phyloP scores from a whole-genome alignment of 2,113 vertebrate genomes.

The Thamnophis sirtalis region DNA sequence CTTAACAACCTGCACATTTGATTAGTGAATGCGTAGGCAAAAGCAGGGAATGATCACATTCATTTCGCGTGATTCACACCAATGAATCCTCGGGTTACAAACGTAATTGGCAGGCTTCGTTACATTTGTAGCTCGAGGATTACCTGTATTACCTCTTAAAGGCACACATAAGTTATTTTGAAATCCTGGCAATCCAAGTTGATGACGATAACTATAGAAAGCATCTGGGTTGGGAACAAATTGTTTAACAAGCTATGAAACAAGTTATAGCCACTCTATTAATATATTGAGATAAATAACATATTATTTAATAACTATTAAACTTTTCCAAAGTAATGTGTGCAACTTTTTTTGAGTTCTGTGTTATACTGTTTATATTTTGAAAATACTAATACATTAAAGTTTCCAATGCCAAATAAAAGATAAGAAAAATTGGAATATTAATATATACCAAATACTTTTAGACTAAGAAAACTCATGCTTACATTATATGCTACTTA shows the following conservation, averaged over 20 bases:
- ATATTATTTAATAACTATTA: neutral
- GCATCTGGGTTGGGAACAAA: conserved; percentile 9
- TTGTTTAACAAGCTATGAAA: conserved; percentile 18
- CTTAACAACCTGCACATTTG: no score
- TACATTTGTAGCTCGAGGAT: no score
- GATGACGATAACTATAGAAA: neutral
- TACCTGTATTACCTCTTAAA: neutral
- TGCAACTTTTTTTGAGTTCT: neutral
- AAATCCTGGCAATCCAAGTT: neutral
- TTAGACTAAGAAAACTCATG: neutral
- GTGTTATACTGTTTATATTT: neutral
- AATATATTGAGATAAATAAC: neutral
- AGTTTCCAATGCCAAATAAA: neutral
- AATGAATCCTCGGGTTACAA: no score
- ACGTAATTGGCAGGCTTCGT: no score
- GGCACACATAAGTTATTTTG: neutral
- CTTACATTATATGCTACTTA: neutral
- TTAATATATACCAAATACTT: neutral
- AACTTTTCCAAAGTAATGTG: conserved; percentile 21
- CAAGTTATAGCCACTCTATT: neutral
- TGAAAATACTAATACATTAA: neutral
- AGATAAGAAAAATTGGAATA: neutral
- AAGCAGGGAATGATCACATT: no score
- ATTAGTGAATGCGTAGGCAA: no score
- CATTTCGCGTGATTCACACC: no score